phyloP scores from a whole-genome alignment of 2,888 invertebrate species.

The Dysmachus trigonus region DNA sequence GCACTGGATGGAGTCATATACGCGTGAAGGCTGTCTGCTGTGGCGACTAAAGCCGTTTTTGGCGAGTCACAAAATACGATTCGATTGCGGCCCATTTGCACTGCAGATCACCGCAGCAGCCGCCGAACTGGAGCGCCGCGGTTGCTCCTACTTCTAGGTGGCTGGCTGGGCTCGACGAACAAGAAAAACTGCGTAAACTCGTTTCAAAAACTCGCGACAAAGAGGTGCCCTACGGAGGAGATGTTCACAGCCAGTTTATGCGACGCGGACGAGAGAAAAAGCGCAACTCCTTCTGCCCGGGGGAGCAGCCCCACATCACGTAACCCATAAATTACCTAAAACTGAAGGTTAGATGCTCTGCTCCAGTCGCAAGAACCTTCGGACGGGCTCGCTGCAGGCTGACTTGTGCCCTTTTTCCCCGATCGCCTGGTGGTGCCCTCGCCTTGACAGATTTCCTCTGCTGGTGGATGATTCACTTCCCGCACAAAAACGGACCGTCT shows the following conservation, averaged over 20 bases:
- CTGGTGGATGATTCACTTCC: slow-evolving; percentile 10
- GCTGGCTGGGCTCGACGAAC: not conserved
- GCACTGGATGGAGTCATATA: not conserved
- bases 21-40: not conserved
- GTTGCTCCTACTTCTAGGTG: not conserved
- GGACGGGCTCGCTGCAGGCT: not conserved
- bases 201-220: not conserved
- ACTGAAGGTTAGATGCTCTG: slow-evolving; percentile 13
- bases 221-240: not conserved
- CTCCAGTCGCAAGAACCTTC: not conserved
- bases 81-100: not conserved
- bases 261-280: not conserved
- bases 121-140: not conserved
- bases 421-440: not conserved
- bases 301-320: not conserved
- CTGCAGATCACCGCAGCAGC: not conserved
- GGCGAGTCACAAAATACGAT: not conserved
- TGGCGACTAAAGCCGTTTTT: not conserved
- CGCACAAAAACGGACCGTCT: not conserved
- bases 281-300: not conserved
- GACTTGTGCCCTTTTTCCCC: not conserved
- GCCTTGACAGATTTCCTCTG: not conserved
- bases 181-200: not conserved
- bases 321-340: slow-evolving; percentile 14
- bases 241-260: not conserved